Evolutionary conservation across 2,888 invertebrate species (phyloP), one percentile per base, ranked within the genome.

Genomic region (Drosophila greeni): DNA sequence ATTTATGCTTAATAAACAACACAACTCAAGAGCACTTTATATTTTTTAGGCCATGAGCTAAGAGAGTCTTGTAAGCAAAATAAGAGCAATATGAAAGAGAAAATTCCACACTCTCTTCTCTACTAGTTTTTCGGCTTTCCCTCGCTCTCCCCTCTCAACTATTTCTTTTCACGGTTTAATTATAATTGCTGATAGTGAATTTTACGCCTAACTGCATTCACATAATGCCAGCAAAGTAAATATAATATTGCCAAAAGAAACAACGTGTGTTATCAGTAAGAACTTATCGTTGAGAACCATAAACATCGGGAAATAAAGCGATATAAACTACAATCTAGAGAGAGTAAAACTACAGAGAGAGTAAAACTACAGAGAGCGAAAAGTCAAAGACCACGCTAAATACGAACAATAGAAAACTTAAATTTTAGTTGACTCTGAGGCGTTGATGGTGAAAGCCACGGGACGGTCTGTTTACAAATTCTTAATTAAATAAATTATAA

Each of bases 371-470:
- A 9, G 1, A 58, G 29, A 40, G 12, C 8, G 66, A 29, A 65
- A 48, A 47, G 60, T 20, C 37, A 26, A 40, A 20, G 18, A 8
- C 16, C 16, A 5, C 16, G 3, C 0, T 2, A 16, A 43, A 16
- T 26, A 4, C 9, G 24, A 24, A 9, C 24, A 29, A 8, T 8
- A 20, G 33, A 57, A 57, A 37, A 53, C n/a, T 18, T 39, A n/a
- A 34, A 51, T 79, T 53, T 79, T 53, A 82, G 83, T 82, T 59
- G 73, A 47, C 42, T 20, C 55, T 33, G 59, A 49, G 62, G 45
- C 72, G 70, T 54, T 43, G 34, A 58, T 37, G 47, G 47, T 12
- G 14, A 33, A 37, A 52, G 62, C 62, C 72, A 61, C 9, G 2
- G 9, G 23, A 8, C 20, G 43, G 43, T 18, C 12, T 20, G 53